Percentiles rank a stretch among this genome's conserved stretches.
phyloP scores from a whole-genome alignment of 2,888 invertebrate genomes.

The Fragum whitleyi region DNA sequence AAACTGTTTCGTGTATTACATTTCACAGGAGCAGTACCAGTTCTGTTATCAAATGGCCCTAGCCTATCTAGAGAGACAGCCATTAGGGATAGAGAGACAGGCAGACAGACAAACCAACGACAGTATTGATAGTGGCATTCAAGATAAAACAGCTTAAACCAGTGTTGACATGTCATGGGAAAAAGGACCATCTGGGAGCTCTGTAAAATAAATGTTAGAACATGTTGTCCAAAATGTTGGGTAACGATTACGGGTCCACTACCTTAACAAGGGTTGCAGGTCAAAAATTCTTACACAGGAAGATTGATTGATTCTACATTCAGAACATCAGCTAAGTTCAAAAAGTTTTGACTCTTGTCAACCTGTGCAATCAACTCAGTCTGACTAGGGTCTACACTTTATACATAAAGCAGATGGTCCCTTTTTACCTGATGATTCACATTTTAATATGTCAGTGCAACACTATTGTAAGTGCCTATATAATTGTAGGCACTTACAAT shows the following conservation, averaged over 20 bases:
- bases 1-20: no score
- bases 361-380: no score
- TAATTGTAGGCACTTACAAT: no score
- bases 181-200: no score
- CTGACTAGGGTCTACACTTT: not conserved
- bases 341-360: no score
- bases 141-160: slow-evolving; percentile 37
- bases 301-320: not conserved
- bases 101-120: slow-evolving; percentile 58
- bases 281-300: no score
- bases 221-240: not conserved
- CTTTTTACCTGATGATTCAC: no score
- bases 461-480: no score
- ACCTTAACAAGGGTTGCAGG: no score
- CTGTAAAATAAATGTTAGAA: not conserved
- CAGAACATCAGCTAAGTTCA: not conserved
- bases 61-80: slow-evolving; percentile 75
- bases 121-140: slow-evolving; percentile 61
- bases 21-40: slow-evolving; percentile 80
- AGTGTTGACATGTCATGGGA: no score
- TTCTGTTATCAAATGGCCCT: slow-evolving; percentile 79
- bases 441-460: no score
- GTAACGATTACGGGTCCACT: no score
- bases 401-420: not conserved
- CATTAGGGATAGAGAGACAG: slow-evolving; percentile 61